Evolutionary conservation across 2,113 vertebrate genomes (phyloP).

Genomic region (Oreochromis tanganicae): DNA sequence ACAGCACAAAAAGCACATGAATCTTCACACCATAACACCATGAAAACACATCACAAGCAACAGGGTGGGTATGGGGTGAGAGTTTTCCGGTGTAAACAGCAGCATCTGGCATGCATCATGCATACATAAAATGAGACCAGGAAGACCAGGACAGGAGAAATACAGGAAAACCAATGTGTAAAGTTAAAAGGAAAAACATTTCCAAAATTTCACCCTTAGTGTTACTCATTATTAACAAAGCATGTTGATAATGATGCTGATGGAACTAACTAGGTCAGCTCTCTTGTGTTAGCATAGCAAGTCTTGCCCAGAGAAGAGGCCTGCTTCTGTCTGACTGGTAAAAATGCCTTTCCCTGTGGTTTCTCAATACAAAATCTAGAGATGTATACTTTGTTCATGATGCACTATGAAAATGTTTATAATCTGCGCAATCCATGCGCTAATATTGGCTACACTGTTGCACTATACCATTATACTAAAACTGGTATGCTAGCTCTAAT

Average conservation of each 20-base stretch:
- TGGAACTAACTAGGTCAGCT: not conserved
- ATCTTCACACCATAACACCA: not conserved
- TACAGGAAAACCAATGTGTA: not conserved
- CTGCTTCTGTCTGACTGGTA: not conserved
- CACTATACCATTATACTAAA: not conserved
- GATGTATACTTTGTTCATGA: not conserved
- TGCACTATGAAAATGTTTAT: not conserved
- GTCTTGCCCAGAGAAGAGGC: not conserved
- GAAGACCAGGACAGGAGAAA: not conserved
- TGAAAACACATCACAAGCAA: not conserved
- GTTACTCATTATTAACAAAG: not conserved
- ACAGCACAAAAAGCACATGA: not conserved
- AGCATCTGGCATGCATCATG: not conserved
- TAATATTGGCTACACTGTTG: not conserved
- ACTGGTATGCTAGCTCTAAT: not conserved
- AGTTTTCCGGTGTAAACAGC: not conserved
- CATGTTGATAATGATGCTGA: not conserved
- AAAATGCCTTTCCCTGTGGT: not conserved
- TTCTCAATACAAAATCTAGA: not conserved
- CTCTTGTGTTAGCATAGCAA: not conserved
- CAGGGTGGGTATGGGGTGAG: not conserved
- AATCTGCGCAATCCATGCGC: not conserved
- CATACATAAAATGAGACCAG: not conserved
- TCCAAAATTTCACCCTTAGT: not conserved
- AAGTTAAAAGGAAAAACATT: not conserved